phyloP scores from a whole-genome alignment of 2,113 vertebrate species.

The Chlorodrepanis virens region DNA sequence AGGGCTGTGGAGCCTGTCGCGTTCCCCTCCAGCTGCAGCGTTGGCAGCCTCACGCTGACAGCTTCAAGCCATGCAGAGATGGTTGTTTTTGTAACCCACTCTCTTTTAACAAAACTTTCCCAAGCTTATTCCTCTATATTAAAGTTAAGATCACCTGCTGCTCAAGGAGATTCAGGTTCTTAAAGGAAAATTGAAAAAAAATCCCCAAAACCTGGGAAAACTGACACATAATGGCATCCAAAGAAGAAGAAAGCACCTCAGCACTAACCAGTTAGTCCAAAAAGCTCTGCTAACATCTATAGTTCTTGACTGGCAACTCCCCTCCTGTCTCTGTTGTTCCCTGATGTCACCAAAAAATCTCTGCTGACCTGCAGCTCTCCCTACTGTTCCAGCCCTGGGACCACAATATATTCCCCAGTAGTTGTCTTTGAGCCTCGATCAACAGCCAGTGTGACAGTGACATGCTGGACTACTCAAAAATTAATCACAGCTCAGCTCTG shows the following conservation, averaged over 20 bases:
- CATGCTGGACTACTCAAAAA: background rate
- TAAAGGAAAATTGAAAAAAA: background rate
- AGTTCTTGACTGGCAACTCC: background rate
- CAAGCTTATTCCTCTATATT: constrained; percentile 22
- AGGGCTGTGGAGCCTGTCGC: background rate
- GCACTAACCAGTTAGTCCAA: background rate
- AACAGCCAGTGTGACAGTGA: background rate
- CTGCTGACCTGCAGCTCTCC: background rate
- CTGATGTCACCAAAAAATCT: background rate
- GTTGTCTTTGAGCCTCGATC: background rate
- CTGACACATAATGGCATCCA: background rate
- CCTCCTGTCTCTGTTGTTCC: background rate
- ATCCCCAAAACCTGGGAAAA: background rate
- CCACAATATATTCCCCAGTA: background rate
- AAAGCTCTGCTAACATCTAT: background rate
- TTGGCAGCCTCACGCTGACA: constrained; percentile 27
- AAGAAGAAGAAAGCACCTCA: background rate
- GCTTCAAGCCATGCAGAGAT: constrained; percentile 28
- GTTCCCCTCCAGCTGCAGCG: background rate
- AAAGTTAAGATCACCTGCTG: constrained; percentile 16
- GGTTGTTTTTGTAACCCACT: constrained; percentile 47
- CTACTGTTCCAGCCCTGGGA: background rate
- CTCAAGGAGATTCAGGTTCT: background rate
- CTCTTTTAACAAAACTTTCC: constrained; percentile 59
- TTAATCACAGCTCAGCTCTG: background rate